phyloP scores from a whole-genome alignment of 2,888 invertebrate genomes.

The Aphrophora alni region DNA sequence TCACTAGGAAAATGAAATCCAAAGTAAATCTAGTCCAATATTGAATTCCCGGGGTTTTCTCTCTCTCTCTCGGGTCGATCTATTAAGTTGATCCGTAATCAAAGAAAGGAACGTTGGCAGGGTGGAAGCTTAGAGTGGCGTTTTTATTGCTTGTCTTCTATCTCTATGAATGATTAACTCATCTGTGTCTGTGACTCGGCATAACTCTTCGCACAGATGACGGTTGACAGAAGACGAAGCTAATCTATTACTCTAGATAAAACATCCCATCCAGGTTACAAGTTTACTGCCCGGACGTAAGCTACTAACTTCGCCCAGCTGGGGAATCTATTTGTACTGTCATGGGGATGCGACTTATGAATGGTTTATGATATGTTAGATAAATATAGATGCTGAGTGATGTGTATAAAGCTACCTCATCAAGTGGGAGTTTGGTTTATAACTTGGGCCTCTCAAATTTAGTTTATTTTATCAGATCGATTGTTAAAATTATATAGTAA shows the following conservation, averaged over 20 bases:
- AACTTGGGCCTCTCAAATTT: no score
- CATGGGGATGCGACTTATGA: neutral
- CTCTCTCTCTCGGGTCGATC: neutral
- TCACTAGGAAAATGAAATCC: no score
- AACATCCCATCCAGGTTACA: neutral
- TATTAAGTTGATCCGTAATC: neutral
- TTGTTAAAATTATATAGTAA: no score
- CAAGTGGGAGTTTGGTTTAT: no score
- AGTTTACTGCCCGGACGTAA: neutral
- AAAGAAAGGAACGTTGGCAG: neutral
- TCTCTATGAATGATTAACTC: constrained; percentile 2
- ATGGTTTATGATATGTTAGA: neutral
- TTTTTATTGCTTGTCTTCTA: neutral
- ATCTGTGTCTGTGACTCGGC: neutral
- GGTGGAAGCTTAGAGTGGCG: neutral
- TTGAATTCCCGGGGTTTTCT: neutral
- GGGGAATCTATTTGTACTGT: constrained; percentile 9
- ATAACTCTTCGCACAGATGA: constrained; percentile 9
- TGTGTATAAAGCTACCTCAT: neutral
- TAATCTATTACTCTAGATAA: neutral
- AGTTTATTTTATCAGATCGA: no score
- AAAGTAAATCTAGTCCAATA: neutral
- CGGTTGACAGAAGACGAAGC: neutral
- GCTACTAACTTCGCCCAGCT: neutral
- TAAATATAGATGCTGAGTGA: neutral